Conservation (phyloP, 2,888 invertebrate genomes). For the Teinopalpus imperialis region DNA sequence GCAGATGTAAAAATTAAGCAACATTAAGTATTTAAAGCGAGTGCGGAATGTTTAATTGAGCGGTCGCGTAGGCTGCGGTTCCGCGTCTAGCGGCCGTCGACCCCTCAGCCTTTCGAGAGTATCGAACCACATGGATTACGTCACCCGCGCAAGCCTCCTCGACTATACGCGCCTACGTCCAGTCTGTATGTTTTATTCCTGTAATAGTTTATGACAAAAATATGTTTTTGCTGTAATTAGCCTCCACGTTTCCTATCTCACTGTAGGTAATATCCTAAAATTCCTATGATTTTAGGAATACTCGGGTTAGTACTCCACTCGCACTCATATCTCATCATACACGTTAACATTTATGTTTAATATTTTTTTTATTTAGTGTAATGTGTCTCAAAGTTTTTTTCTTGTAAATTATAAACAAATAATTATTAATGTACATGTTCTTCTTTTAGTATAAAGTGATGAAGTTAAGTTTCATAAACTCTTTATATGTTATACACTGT, state of each 20-base stretch:
- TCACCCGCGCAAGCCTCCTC: conserved; percentile 63
- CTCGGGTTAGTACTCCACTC: too few relatives aligned
- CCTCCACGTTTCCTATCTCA: background rate
- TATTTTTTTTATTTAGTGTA: too few relatives aligned
- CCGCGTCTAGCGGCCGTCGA: conserved; percentile 77
- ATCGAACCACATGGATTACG: conserved; percentile 63
- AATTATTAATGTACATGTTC: too few relatives aligned
- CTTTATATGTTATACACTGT: background rate
- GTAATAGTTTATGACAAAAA: conserved; percentile 40
- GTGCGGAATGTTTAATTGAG: conserved; percentile 75
- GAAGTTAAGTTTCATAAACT: background rate
- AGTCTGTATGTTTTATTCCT: conserved; percentile 46
- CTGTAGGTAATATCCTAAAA: too few relatives aligned
- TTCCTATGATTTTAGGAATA: too few relatives aligned
- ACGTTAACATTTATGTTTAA: too few relatives aligned
- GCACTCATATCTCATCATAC: too few relatives aligned
- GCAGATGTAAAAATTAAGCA: conserved; percentile 20
- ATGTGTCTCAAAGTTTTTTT: too few relatives aligned
- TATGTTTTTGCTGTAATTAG: conserved; percentile 24
- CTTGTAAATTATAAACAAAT: too few relatives aligned
- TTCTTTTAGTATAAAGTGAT: too few relatives aligned
- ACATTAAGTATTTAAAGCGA: conserved; percentile 41
- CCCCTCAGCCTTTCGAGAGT: conserved; percentile 70
- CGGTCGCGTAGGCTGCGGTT: conserved; percentile 69
- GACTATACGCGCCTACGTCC: conserved; percentile 30